Percentiles rank a stretch among this genome's conserved stretches.
phyloP scores from a whole-genome alignment of 1,140 invertebrate species.

The Zaprionus davidi region DNA sequence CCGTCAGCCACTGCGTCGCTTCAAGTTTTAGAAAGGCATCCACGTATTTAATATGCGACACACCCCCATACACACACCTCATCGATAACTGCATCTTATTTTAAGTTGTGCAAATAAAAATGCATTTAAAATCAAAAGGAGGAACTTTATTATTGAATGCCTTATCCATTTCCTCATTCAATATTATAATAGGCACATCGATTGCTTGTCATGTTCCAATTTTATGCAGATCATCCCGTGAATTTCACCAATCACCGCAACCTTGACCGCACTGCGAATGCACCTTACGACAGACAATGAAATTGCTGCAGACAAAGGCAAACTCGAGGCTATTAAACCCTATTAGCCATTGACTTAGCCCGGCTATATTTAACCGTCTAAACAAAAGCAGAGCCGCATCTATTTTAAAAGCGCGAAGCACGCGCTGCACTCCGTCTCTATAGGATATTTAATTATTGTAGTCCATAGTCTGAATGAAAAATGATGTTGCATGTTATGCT shows the following conservation, averaged over 20 bases:
- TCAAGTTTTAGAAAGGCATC: conserved; percentile 47
- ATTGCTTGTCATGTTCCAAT: conserved; percentile 12
- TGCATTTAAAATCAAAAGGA: conserved; percentile 42
- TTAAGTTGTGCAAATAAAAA: conserved; percentile 66
- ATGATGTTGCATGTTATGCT: conserved; percentile 49
- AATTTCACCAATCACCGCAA: conserved; percentile 48
- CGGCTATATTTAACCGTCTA: conserved; percentile 46
- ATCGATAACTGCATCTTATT: conserved; percentile 47
- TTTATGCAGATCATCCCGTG: conserved; percentile 22
- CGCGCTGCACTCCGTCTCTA: conserved; percentile 21
- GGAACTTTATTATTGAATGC: background rate
- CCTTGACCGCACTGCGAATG: conserved; percentile 40
- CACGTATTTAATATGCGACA: conserved; percentile 20
- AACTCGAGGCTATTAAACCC: conserved; percentile 51
- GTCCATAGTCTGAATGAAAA: conserved; percentile 55
- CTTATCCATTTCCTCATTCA: background rate
- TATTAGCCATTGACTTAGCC: conserved; percentile 41
- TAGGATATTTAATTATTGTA: conserved; percentile 62
- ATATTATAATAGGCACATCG: background rate
- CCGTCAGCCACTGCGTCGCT: conserved; percentile 59
- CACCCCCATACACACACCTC: conserved; percentile 19
- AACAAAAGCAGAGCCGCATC: conserved; percentile 58
- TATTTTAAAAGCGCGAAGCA: conserved; percentile 46
- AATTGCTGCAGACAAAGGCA: conserved; percentile 21
- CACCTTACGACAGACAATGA: conserved; percentile 40